Base-by-base conservation (phyloP, 1,140 invertebrate genomes). In the Zophobas atratus region DNA sequence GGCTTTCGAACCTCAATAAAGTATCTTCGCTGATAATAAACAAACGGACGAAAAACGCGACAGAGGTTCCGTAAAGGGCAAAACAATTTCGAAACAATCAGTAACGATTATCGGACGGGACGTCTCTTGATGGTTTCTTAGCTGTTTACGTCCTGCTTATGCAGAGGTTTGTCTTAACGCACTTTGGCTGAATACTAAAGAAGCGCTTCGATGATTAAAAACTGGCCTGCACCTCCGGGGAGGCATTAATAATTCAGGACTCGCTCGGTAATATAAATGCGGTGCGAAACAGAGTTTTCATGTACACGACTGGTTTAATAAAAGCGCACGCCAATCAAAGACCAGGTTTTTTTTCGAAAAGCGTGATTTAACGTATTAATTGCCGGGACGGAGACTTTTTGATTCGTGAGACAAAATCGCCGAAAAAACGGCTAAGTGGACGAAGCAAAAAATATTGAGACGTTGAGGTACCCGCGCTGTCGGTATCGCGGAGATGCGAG, bases 241-340 rank as follows among this genome's bases (percentile, higher is more conserved):
- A 53, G 70, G 48, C 70, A 72, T 72, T 72, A 72, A 72, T 72
- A 72, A 72, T 72, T 72, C 70, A 72, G 34, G 33, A 8, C 35
- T 38, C 57, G 57, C 5, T 8, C n/a, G 32, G 32, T 38, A 63
- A 43, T 43, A 63, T 63, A 51, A 51, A 51, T 51, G 49, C 49
- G 35, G 57, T 63, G 57, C 39, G 57, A 72, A 72, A 49, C 51
- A 48, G 51, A 56, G 34, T 72, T 41, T 51, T 72, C 70, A 72
- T 56, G 70, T 72, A 49, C 46, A 56, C 60, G 60, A 67, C 60
- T 6, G 60, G 36, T 67, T 67, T 67, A 67, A 67, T 67, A 67
- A 67, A 67, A 67, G 38, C 60, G 38, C 60, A 67, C 60, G 60
- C 60, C 60, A 67, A 67, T 67, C 60, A 67, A 67, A 67, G 8